phyloP scores from a whole-genome alignment of 2,888 invertebrate genomes.

The Thysanoteuthis rhombus region DNA sequence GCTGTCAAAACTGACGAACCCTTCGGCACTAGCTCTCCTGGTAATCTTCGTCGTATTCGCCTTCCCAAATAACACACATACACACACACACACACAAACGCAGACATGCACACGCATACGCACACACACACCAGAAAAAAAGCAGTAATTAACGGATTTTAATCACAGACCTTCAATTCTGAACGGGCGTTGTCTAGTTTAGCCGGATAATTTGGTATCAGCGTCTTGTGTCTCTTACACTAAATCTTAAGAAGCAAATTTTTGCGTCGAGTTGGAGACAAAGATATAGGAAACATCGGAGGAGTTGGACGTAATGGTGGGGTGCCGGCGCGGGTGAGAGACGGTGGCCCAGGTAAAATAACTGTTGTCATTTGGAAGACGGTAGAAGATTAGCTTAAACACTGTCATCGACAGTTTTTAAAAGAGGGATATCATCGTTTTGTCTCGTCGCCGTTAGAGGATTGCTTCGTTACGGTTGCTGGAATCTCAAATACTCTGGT shows the following conservation, averaged over 20 bases:
- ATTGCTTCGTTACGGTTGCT: background rate
- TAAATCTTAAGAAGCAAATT: background rate
- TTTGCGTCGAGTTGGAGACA: background rate
- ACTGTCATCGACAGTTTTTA: background rate
- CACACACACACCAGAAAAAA: background rate
- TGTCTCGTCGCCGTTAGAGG: background rate
- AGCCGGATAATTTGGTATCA: background rate
- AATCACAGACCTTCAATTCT: background rate
- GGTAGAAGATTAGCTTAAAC: background rate
- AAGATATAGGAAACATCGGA: background rate
- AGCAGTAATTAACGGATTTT: background rate
- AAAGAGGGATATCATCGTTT: background rate
- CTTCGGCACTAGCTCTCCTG: background rate
- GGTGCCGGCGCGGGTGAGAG: background rate
- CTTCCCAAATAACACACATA: background rate
- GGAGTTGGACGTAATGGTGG: background rate
- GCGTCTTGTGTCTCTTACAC: background rate
- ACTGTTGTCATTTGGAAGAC: background rate
- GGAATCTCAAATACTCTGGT: background rate
- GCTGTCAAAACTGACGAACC: background rate
- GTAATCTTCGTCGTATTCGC: background rate
- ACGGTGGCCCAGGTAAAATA: background rate
- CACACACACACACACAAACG: background rate
- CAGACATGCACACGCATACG: background rate
- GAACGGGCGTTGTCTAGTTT: constrained; percentile 12